A percentile compares a stretch with the other conserved stretches of the same genome.
phyloP scores from a whole-genome alignment of 2,113 vertebrate genomes.

The Muntiacus muntjak region DNA sequence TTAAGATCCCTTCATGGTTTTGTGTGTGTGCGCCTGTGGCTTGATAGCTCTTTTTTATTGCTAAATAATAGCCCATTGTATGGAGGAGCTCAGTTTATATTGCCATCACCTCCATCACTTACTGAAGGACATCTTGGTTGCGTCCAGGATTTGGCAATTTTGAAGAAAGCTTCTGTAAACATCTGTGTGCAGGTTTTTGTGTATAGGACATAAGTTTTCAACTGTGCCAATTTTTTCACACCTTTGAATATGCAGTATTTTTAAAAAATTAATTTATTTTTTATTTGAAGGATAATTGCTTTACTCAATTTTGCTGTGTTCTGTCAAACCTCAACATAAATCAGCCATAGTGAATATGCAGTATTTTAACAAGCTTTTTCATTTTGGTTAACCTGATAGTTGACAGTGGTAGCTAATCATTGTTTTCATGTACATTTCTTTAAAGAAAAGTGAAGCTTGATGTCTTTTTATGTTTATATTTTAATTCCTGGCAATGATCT shows the following conservation, averaged over 20 bases:
- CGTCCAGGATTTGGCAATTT: neutral
- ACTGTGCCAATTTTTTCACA: neutral
- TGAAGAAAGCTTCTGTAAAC: neutral
- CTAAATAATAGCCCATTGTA: neutral
- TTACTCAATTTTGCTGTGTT: neutral
- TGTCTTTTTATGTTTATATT: neutral
- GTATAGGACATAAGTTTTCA: neutral
- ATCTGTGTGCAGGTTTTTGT: neutral
- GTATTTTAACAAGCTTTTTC: neutral
- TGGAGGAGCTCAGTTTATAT: neutral
- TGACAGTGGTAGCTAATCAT: neutral
- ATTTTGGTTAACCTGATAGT: neutral
- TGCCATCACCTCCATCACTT: neutral
- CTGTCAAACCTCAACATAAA: neutral
- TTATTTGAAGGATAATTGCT: neutral
- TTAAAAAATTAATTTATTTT: neutral
- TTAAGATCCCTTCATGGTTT: neutral
- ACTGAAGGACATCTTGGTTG: neutral
- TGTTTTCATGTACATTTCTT: neutral
- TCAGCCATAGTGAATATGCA: neutral
- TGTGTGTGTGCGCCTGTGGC: neutral
- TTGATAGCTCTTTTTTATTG: neutral
- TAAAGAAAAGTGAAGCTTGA: neutral
- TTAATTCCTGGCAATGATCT: constrained; percentile 21
- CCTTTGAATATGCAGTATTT: neutral